Evolutionary conservation across 2,888 invertebrate species (phyloP).

Genomic region (Girardia tigrina): DNA sequence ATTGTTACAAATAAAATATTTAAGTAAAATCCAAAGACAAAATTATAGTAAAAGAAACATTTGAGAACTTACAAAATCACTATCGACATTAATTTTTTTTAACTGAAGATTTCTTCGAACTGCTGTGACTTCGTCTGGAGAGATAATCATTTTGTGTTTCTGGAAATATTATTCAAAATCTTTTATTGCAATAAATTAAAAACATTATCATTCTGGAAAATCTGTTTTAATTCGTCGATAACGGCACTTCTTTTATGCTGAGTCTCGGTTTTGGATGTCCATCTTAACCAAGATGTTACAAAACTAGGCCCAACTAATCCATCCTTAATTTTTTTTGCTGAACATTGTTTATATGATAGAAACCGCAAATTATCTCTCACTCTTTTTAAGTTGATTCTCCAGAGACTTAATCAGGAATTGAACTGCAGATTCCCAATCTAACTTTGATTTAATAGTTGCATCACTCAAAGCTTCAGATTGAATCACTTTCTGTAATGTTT

Average conservation of each 20-base stretch:
- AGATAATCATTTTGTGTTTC: slow-evolving; percentile 49
- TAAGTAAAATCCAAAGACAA: no score
- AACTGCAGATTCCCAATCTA: slow-evolving; percentile 82
- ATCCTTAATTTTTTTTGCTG: slow-evolving; percentile 56
- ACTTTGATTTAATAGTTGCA: slow-evolving; percentile 66
- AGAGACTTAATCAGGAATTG: slow-evolving; percentile 73
- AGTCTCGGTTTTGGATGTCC: slow-evolving; percentile 66
- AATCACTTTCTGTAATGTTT: slow-evolving; percentile 67
- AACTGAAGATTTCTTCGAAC: slow-evolving; percentile 75
- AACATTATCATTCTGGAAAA: slow-evolving; percentile 61
- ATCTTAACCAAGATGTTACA: slow-evolving; percentile 65
- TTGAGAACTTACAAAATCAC: slow-evolving; percentile 55
- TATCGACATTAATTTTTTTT: slow-evolving; percentile 65
- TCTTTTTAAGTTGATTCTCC: slow-evolving; percentile 59
- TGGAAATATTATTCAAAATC: slow-evolving; percentile 38
- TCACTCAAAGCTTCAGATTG: slow-evolving; percentile 86
- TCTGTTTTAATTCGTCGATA: slow-evolving; percentile 68
- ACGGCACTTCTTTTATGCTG: slow-evolving; percentile 64
- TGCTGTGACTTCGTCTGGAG: slow-evolving; percentile 74
- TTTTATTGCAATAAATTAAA: slow-evolving; percentile 39
- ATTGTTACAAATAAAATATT: no score
- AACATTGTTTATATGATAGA: neutral
- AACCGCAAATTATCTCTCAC: slow-evolving; percentile 38
- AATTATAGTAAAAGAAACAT: no score
- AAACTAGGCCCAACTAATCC: slow-evolving; percentile 69